Evolutionary conservation across 2,888 invertebrate genomes (phyloP).

Genomic region (Phortica magna): DNA sequence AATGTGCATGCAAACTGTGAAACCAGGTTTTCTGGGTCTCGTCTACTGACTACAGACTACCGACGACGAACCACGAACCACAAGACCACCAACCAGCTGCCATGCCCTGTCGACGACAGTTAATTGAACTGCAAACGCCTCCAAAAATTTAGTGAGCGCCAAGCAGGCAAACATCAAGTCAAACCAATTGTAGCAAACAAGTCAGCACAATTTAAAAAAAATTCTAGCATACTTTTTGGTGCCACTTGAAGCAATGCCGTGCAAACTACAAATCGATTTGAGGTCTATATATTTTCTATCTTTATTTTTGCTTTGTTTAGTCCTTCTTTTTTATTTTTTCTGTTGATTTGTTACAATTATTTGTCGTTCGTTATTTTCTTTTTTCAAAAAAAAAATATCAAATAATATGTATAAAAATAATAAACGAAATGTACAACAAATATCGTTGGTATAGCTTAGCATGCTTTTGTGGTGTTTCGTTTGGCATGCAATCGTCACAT

Average conservation of each 20-base stretch:
- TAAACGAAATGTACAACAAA: background rate
- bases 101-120: slow-evolving; percentile 3
- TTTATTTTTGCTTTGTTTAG: background rate
- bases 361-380: background rate
- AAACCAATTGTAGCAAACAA: background rate
- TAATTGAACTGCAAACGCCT: slow-evolving; percentile 25
- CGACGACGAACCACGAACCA: too few species aligned
- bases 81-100: background rate
- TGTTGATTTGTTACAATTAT: slow-evolving; percentile 14
- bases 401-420: background rate
- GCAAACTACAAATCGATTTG: slow-evolving; percentile 9
- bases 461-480: background rate
- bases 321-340: background rate
- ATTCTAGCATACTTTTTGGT: slow-evolving; percentile 3
- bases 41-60: background rate
- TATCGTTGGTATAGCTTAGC: background rate
- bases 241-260: slow-evolving; percentile 15
- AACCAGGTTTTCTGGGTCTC: background rate
- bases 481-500: slow-evolving; percentile 10
- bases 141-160: background rate
- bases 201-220: background rate
- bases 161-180: background rate
- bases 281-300: background rate
- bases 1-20: slow-evolving; percentile 6
- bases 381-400: background rate